Conservation (phyloP, 2,888 invertebrate genomes). For the Catocala sponsa region DNA sequence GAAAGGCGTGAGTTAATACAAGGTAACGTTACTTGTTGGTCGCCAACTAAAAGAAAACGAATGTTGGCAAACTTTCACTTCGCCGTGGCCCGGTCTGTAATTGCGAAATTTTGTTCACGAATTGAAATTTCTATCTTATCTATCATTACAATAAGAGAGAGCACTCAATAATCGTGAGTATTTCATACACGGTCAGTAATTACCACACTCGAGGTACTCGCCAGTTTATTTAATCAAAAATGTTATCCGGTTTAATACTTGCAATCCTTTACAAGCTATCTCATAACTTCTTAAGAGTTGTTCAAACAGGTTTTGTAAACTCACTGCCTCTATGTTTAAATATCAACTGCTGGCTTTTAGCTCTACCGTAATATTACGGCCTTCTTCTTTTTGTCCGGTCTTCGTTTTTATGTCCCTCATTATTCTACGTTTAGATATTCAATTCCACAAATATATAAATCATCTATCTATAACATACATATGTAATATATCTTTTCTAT, state of each 20-base stretch:
- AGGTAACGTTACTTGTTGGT: slow-evolving; percentile 50
- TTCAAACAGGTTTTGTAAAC: slow-evolving; percentile 60
- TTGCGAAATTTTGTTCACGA: slow-evolving; percentile 71
- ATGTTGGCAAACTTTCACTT: slow-evolving; percentile 80
- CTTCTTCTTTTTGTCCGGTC: slow-evolving; percentile 27
- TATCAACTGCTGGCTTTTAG: slow-evolving; percentile 66
- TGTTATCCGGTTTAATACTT: slow-evolving; percentile 25
- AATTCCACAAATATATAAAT: neutral
- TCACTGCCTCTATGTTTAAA: slow-evolving; percentile 55
- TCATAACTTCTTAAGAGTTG: slow-evolving; percentile 45
- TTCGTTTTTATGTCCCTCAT: slow-evolving; percentile 11
- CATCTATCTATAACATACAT: too few species aligned
- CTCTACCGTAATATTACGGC: slow-evolving; percentile 32
- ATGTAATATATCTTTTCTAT: too few species aligned
- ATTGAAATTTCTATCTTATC: slow-evolving; percentile 45
- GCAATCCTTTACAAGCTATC: slow-evolving; percentile 36
- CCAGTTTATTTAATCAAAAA: slow-evolving; percentile 22
- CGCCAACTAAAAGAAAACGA: slow-evolving; percentile 69
- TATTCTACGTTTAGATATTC: neutral
- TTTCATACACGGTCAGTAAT: slow-evolving; percentile 23
- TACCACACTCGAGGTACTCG: slow-evolving; percentile 17
- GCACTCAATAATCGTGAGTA: slow-evolving; percentile 24
- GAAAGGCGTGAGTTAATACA: slow-evolving; percentile 33
- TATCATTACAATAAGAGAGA: slow-evolving; percentile 31
- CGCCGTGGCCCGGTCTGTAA: slow-evolving; percentile 60